Evolutionary conservation across 2,113 vertebrate species (phyloP).

Genomic region (Bujurquina vittata): DNA sequence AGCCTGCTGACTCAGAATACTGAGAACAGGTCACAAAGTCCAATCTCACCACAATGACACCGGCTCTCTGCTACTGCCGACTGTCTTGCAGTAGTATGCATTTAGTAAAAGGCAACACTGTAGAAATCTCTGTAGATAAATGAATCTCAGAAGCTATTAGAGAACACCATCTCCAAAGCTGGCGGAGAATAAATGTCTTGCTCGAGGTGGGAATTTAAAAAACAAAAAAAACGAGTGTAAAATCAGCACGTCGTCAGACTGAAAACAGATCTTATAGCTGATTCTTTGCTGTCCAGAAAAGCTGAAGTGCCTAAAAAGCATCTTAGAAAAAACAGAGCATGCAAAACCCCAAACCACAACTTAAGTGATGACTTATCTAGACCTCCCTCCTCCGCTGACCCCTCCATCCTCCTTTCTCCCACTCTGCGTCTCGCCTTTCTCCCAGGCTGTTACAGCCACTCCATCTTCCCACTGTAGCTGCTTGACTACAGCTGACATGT

Average conservation of each 20-base stretch:
- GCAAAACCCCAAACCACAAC: slow-evolving; percentile 18
- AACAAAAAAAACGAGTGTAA: background rate
- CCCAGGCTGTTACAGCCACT: slow-evolving; percentile 25
- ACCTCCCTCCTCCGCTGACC: slow-evolving; percentile 23
- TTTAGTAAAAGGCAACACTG: background rate
- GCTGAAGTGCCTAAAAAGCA: background rate
- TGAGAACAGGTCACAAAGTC: slow-evolving; percentile 29
- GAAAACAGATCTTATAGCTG: background rate
- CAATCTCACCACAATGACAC: slow-evolving; percentile 31
- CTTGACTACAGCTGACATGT: slow-evolving; percentile 66
- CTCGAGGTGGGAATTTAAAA: background rate
- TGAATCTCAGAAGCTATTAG: background rate
- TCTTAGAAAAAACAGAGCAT: background rate
- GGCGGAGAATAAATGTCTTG: background rate
- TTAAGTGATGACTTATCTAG: slow-evolving; percentile 28
- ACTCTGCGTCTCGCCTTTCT: slow-evolving; percentile 7
- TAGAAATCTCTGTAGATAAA: background rate
- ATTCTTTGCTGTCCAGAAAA: background rate
- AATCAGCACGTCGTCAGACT: background rate
- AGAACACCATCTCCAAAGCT: background rate
- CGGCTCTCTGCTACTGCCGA: background rate
- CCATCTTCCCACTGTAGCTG: slow-evolving; percentile 40
- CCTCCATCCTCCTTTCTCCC: background rate
- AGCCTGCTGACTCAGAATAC: slow-evolving; percentile 54
- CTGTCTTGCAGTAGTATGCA: background rate